phyloP scores from a whole-genome alignment of 2,113 vertebrate genomes.

The Toxotes chatareus region DNA sequence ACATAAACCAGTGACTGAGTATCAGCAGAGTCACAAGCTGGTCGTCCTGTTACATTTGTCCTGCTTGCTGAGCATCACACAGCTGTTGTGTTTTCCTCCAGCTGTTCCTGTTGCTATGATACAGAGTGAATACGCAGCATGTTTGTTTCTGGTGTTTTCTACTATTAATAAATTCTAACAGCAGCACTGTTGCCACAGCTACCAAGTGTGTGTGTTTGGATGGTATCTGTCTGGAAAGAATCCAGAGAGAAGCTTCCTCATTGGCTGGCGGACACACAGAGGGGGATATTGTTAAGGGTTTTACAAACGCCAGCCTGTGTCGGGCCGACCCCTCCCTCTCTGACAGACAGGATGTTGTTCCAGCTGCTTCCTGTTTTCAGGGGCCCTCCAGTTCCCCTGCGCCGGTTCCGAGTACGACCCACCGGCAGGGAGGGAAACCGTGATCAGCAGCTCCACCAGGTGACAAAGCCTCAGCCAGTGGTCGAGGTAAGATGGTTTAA shows the following conservation, averaged over 20 bases:
- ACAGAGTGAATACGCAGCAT: background rate
- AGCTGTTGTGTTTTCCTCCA: background rate
- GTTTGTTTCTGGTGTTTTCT: constrained; percentile 7
- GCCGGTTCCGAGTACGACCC: constrained; percentile 39
- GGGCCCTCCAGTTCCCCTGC: constrained; percentile 43
- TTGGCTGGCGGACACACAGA: constrained; percentile 65
- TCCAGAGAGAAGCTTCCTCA: constrained; percentile 40
- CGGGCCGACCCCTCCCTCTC: constrained; percentile 30
- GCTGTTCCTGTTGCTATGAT: constrained; percentile 9
- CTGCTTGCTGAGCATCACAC: background rate
- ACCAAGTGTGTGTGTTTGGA: background rate
- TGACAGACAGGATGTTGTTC: constrained; percentile 82
- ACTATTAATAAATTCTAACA: background rate
- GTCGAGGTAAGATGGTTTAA: background rate
- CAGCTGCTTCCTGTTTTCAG: constrained; percentile 85
- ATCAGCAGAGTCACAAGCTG: too few species aligned
- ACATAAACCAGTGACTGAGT: too few species aligned
- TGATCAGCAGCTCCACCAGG: background rate
- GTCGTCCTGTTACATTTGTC: too few species aligned
- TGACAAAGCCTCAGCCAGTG: background rate
- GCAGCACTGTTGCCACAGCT: background rate
- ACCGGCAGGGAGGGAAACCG: background rate
- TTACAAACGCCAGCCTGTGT: constrained; percentile 51
- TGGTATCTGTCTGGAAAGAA: constrained; percentile 59
- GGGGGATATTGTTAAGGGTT: constrained; percentile 67